These are phyloP conservation scores for Arothron firmamentum DNA, from an alignment of 2,113 vertebrate genomes.

Conservation along the genomic window DNA sequence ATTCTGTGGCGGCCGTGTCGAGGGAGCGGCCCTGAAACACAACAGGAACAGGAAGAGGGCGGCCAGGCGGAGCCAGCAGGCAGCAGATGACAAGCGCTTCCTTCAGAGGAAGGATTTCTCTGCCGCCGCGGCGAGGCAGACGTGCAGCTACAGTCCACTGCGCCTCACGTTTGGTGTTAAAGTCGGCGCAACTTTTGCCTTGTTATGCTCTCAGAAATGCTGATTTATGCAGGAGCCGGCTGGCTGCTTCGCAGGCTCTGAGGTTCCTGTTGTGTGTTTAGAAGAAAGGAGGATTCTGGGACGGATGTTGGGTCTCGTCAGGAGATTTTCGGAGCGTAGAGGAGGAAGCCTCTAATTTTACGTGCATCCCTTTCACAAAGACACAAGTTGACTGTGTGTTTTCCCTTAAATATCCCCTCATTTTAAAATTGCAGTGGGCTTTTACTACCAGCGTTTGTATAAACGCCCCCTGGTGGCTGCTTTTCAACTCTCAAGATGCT, in stretches of 20 bases:
- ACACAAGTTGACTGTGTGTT: no score
- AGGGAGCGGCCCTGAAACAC: constrained; percentile 50
- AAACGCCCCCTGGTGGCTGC: no score
- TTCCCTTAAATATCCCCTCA: no score
- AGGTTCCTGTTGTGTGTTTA: constrained; percentile 69
- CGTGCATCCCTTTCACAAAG: no score
- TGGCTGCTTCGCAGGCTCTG: constrained; percentile 65
- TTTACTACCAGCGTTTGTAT: neutral
- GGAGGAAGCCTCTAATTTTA: constrained; percentile 50
- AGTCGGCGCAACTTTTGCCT: constrained; percentile 19
- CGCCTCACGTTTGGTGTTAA: neutral
- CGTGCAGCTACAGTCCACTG: no score
- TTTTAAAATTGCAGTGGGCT: neutral
- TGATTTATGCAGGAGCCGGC: constrained; percentile 67
- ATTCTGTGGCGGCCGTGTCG: constrained; percentile 66
- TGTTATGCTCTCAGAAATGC: constrained; percentile 32
- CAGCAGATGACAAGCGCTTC: constrained; percentile 1
- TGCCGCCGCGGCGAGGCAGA: neutral
- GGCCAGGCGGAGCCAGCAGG: neutral
- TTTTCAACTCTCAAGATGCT: no score
- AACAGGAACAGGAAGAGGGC: constrained; percentile 43
- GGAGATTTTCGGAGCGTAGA: constrained; percentile 54
- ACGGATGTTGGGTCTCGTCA: constrained; percentile 44
- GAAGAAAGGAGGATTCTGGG: constrained; percentile 18
- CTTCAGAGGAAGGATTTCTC: neutral